Conservation (phyloP, 2,113 vertebrate genomes). For the Sturnira hondurensis region DNA sequence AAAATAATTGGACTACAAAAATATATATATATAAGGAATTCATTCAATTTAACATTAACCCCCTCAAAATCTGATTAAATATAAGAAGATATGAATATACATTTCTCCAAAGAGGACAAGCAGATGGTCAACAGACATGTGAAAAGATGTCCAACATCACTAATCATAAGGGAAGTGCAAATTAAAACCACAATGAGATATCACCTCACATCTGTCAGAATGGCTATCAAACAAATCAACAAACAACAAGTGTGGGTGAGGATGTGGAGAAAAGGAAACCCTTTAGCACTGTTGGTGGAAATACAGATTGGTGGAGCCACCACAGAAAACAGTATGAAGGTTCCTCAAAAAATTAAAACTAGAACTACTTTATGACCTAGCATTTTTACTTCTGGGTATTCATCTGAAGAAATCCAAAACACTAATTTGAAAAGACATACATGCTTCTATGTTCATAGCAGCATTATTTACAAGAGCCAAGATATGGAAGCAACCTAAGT, state of each 20-base stretch:
- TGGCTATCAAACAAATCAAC: not conserved
- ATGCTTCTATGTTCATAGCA: not conserved
- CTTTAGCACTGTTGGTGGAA: not conserved
- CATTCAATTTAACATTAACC: not conserved
- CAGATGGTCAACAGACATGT: not conserved
- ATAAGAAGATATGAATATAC: not conserved
- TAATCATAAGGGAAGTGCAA: not conserved
- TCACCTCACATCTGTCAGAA: not conserved
- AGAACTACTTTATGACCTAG: not conserved
- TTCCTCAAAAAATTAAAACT: not conserved
- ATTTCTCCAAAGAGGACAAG: not conserved
- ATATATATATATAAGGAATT: not conserved
- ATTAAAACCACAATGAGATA: not conserved
- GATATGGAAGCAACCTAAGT: not conserved
- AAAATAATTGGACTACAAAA: not conserved
- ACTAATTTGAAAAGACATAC: not conserved
- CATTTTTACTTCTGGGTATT: not conserved
- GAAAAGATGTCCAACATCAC: not conserved
- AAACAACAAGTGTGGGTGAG: not conserved
- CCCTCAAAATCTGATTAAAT: not conserved
- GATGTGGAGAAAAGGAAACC: not conserved
- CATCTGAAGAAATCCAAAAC: not conserved
- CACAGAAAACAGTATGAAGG: not conserved
- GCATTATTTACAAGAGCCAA: not conserved
- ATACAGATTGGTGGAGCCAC: not conserved